These are phyloP conservation scores for Phylloscopus collybita DNA, from an alignment of 2,797 vertebrate genomes.

Conservation along the genomic window DNA sequence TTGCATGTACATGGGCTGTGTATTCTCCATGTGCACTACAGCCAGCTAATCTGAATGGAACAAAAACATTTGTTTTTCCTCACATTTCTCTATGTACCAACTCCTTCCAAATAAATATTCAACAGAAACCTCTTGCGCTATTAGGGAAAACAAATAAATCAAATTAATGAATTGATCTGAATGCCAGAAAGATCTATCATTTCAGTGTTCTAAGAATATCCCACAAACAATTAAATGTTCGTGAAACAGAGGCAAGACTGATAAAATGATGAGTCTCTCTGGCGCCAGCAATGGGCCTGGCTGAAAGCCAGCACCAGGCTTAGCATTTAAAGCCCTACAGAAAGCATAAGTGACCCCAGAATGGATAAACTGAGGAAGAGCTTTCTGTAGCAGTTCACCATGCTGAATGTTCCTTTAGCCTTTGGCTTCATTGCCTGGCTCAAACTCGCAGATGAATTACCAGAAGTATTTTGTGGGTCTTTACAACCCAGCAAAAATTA, in stretches of 20 bases:
- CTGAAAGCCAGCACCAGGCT: constrained; percentile 23
- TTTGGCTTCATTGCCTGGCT: neutral
- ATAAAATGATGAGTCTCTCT: constrained; percentile 61
- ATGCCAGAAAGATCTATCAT: constrained; percentile 34
- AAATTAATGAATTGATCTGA: constrained; percentile 41
- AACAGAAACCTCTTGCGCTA: constrained; percentile 20
- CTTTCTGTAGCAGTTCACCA: neutral
- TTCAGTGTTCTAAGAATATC: constrained; percentile 67
- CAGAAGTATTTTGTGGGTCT: neutral
- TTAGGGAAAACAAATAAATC: constrained; percentile 66
- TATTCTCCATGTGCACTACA: neutral
- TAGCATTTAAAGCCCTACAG: neutral
- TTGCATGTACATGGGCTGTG: neutral
- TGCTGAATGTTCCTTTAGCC: neutral
- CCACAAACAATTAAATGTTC: constrained; percentile 57
- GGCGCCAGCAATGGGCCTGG: constrained; percentile 49
- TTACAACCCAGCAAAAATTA: neutral
- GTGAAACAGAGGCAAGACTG: constrained; percentile 31
- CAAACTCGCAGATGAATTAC: neutral
- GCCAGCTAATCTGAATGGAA: constrained; percentile 33
- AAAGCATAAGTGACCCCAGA: constrained; percentile 9
- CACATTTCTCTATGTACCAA: constrained; percentile 34
- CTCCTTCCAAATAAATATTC: constrained; percentile 45
- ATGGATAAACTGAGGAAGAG: constrained; percentile 8
- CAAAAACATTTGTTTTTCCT: constrained; percentile 56